A percentile compares a stretch with the other conserved stretches of the same genome.
Conservation (phyloP, 2,113 vertebrate species). For the Tragulus kanchil region DNA sequence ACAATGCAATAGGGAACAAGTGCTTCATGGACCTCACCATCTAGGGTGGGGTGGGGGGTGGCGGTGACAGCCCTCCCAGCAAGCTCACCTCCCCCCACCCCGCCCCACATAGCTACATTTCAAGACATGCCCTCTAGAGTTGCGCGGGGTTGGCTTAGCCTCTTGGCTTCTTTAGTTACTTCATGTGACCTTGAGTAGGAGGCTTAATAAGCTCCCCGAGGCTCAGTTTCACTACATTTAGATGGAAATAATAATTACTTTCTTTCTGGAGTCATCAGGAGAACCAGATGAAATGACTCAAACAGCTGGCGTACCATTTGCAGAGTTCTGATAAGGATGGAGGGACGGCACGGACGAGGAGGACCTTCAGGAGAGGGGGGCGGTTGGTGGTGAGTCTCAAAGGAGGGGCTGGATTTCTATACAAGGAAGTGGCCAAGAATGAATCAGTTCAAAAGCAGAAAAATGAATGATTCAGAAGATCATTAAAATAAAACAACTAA, state of each 20-base stretch:
- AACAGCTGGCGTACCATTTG: background rate
- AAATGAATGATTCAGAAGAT: constrained; percentile 79
- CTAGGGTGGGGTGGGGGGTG: background rate
- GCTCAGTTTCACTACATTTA: background rate
- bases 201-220: background rate
- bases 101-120: background rate
- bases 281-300: background rate
- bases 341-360: background rate
- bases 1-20: background rate
- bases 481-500: constrained; percentile 77
- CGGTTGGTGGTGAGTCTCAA: background rate
- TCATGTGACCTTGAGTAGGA: background rate
- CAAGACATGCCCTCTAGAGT: background rate
- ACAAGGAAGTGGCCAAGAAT: constrained; percentile 75
- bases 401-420: constrained; percentile 66
- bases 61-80: background rate
- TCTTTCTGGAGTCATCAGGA: background rate
- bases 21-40: fast-evolving
- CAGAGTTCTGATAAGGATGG: background rate
- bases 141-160: background rate
- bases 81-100: too few species aligned
- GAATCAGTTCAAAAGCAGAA: constrained; percentile 80
- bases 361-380: background rate
- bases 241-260: background rate
- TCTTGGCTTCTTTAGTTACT: background rate